phyloP scores from a whole-genome alignment of 2,888 invertebrate species.

The Ommatoiulus sabulosus region DNA sequence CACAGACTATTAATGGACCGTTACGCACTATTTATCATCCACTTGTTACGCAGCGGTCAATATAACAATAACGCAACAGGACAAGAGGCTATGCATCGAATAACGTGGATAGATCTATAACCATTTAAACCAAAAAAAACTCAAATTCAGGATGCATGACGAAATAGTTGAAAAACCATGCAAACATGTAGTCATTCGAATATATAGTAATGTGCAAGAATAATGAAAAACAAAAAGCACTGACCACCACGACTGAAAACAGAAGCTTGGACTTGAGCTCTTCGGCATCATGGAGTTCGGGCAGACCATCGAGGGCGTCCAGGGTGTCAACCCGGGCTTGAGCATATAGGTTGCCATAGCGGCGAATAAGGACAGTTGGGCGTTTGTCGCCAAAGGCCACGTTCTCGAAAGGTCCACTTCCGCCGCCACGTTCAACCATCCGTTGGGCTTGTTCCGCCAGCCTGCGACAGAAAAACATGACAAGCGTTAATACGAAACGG shows the following conservation, averaged over 20 bases:
- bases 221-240: not conserved
- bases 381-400: constrained; percentile 66
- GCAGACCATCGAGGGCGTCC: constrained; percentile 85
- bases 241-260: constrained; percentile 95
- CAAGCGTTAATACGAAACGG: not conserved
- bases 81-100: too few species aligned
- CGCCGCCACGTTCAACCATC: constrained; percentile 58
- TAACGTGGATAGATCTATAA: too few species aligned
- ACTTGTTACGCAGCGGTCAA: too few species aligned
- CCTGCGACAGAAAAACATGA: constrained; percentile 61
- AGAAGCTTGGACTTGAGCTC: constrained; percentile 95
- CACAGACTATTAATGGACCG: too few species aligned
- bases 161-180: too few species aligned
- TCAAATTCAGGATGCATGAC: too few species aligned
- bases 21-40: too few species aligned
- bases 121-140: too few species aligned
- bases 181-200: too few species aligned
- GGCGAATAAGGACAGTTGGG: constrained; percentile 75
- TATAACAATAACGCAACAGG: too few species aligned
- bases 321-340: constrained; percentile 86
- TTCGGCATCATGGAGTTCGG: constrained; percentile 83
- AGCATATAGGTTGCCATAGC: constrained; percentile 86
- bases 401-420: constrained; percentile 65
- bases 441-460: constrained; percentile 65
- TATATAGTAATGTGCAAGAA: too few species aligned